Percentiles rank a stretch among this genome's conserved stretches.
Conservation (phyloP, 2,797 vertebrate species). For the Corythornis leucogaster region DNA sequence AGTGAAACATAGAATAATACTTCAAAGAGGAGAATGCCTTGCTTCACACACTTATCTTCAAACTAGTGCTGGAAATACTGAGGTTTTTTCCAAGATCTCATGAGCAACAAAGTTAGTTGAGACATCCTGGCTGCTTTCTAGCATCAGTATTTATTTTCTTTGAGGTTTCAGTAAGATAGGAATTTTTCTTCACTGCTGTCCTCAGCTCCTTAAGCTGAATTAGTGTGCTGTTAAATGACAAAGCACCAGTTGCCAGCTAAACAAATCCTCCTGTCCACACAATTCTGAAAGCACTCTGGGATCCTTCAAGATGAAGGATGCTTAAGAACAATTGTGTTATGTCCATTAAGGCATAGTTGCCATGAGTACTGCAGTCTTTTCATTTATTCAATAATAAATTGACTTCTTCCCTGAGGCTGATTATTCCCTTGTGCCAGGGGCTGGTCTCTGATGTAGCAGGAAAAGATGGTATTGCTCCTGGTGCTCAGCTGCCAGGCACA, state of each 20-base stretch:
- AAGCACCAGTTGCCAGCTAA: background rate
- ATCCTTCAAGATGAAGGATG: conserved; percentile 4
- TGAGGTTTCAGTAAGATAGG: background rate
- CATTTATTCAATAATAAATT: conserved; percentile 45
- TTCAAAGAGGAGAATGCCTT: background rate
- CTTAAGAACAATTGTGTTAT: background rate
- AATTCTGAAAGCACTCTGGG: background rate
- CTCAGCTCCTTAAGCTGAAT: background rate
- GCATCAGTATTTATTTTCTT: background rate
- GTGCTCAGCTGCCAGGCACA: background rate
- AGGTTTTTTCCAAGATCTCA: background rate
- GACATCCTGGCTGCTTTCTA: background rate
- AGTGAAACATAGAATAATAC: background rate
- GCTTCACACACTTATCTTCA: background rate
- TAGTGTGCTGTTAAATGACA: background rate
- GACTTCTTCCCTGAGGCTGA: conserved; percentile 14
- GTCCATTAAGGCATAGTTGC: background rate
- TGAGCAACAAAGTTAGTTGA: background rate
- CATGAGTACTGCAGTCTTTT: background rate
- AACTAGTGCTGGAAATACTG: background rate
- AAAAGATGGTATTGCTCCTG: background rate
- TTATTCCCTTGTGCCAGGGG: background rate
- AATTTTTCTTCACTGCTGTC: background rate
- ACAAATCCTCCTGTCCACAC: conserved; percentile 10
- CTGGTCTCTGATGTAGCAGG: background rate